Conservation (phyloP, 1,140 invertebrate species). For the Penaeus vannamei region DNA sequence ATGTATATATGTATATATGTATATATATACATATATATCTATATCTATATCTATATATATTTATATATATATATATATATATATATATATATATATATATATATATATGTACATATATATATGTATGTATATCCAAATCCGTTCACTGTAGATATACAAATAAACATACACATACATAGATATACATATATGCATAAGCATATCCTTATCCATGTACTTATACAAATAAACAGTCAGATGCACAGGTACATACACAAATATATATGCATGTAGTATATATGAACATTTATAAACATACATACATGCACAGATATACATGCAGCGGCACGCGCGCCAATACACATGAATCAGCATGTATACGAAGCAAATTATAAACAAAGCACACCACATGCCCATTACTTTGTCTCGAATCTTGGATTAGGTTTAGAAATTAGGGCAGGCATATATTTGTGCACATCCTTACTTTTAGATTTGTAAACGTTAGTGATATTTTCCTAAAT, state of each 20-base stretch:
- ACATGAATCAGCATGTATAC: too few relatives aligned
- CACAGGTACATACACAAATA: slow-evolving; percentile 11
- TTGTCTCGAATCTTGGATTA: too few relatives aligned
- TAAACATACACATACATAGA: slow-evolving; percentile 47
- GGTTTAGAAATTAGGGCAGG: too few relatives aligned
- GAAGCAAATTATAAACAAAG: too few relatives aligned
- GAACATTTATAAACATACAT: slow-evolving; percentile 40
- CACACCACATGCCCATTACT: too few relatives aligned
- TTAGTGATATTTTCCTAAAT: too few relatives aligned
- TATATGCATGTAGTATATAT: slow-evolving; percentile 9
- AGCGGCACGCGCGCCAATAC: too few relatives aligned
- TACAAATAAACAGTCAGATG: background rate
- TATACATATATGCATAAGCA: slow-evolving; percentile 43
- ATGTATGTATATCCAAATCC: too few relatives aligned
- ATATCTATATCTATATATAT: too few relatives aligned
- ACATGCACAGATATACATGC: slow-evolving; percentile 23
- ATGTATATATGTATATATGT: background rate
- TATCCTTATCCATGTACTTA: slow-evolving; percentile 17
- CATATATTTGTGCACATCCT: too few relatives aligned
- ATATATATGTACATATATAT: background rate
- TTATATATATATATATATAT: slow-evolving; percentile 1
- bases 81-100: background rate
- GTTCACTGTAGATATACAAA: slow-evolving; percentile 37
- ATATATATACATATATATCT: too few relatives aligned
- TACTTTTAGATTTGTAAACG: too few relatives aligned